Percentiles rank a stretch among this genome's conserved stretches.
These are phyloP conservation scores for Hydropotes inermis DNA, from an alignment of 2,113 vertebrate species.

Conservation along the genomic window DNA sequence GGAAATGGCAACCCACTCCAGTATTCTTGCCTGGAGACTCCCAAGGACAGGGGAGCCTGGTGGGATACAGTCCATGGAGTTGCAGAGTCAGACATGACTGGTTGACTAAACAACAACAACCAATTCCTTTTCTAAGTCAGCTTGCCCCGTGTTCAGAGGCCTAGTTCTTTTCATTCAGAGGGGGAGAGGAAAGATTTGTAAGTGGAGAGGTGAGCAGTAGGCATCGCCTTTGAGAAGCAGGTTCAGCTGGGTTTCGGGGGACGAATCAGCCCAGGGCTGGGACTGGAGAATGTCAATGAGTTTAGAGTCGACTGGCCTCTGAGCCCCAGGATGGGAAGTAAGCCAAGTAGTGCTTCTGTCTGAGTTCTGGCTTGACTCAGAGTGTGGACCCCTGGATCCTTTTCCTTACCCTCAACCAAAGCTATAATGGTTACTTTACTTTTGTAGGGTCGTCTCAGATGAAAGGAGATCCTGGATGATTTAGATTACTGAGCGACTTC, in stretches of 20 bases:
- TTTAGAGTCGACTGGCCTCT: not conserved
- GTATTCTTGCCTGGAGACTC: not conserved
- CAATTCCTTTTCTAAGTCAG: not conserved
- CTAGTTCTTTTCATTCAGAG: not conserved
- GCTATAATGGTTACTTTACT: not conserved
- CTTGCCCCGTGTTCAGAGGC: not conserved
- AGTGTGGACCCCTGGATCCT: not conserved
- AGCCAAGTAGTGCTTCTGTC: not conserved
- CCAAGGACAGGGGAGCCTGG: not conserved
- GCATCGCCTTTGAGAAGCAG: not conserved
- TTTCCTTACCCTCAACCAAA: not conserved
- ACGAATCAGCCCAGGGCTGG: not conserved
- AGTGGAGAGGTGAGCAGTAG: not conserved
- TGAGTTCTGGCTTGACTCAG: not conserved
- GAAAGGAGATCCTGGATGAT: not conserved
- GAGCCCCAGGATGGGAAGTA: not conserved
- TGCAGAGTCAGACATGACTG: not conserved
- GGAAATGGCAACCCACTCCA: not conserved
- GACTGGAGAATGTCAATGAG: no score
- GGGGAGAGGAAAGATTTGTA: not conserved
- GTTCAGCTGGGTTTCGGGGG: no score
- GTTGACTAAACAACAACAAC: not conserved
- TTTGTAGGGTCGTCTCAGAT: not conserved
- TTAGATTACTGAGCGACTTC: not conserved
- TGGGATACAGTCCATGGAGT: not conserved